Percentiles rank a stretch among this genome's conserved stretches.
Conservation (phyloP, 2,113 vertebrate genomes). For the Bolborhynchus lineola region DNA sequence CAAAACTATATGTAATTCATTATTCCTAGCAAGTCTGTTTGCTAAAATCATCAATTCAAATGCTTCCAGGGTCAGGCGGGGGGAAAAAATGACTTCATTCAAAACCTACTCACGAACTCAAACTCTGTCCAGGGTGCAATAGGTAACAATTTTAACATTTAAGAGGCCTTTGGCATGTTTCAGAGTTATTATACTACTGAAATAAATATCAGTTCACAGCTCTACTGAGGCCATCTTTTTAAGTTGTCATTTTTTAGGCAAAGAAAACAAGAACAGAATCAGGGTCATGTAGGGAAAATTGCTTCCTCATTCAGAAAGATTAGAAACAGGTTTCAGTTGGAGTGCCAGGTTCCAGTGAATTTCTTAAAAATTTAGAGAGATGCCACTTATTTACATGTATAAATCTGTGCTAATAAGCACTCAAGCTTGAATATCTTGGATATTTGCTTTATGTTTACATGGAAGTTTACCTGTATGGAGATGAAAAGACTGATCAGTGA, state of each 20-base stretch:
- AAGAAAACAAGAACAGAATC: constrained; percentile 37
- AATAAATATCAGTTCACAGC: constrained; percentile 18
- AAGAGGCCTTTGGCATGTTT: constrained; percentile 6
- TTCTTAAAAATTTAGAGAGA: neutral
- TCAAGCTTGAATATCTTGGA: neutral
- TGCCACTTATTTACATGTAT: neutral
- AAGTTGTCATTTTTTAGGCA: constrained; percentile 15
- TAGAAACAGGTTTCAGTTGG: constrained; percentile 37
- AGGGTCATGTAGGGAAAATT: constrained; percentile 42
- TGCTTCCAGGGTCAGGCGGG: neutral
- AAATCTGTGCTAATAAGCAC: neutral
- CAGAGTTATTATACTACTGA: constrained; percentile 34
- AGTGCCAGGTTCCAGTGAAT: neutral
- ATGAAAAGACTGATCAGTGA: neutral
- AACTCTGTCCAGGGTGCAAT: constrained; percentile 33
- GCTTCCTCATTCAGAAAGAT: constrained; percentile 42
- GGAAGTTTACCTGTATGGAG: neutral
- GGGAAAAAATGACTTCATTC: constrained; percentile 31
- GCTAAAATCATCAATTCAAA: constrained; percentile 41
- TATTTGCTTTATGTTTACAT: neutral
- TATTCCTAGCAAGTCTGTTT: constrained; percentile 29
- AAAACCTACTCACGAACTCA: constrained; percentile 17
- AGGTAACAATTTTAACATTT: constrained; percentile 37
- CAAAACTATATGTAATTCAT: constrained; percentile 12
- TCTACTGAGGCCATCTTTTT: constrained; percentile 31